These are phyloP conservation scores for Heliothis peltigera DNA, from an alignment of 2,888 invertebrate genomes.

Conservation along the genomic window DNA sequence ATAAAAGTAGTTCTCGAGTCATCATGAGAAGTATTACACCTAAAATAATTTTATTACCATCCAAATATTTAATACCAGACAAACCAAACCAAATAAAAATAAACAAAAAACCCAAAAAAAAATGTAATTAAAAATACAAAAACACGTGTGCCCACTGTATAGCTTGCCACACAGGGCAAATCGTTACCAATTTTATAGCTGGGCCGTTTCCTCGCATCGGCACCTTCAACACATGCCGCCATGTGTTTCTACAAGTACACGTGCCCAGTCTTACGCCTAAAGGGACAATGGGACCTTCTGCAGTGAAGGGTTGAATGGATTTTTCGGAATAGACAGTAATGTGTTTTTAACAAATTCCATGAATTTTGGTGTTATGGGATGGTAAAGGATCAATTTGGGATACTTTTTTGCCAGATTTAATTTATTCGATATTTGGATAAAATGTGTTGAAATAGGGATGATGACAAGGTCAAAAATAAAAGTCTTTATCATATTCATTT, in stretches of 20 bases:
- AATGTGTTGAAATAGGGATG: no score
- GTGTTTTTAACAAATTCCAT: not conserved
- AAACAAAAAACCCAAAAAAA: not conserved
- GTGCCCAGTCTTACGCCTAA: slow-evolving; percentile 50
- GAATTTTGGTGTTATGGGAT: not conserved
- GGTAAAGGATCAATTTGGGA: not conserved
- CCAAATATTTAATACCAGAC: not conserved
- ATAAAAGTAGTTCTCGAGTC: no score
- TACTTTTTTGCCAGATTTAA: no score
- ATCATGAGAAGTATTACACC: not conserved
- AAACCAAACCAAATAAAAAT: not conserved
- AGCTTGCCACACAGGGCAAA: slow-evolving; percentile 51
- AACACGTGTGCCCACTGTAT: slow-evolving; percentile 47
- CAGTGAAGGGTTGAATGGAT: slow-evolving; percentile 43
- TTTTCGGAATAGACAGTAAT: slow-evolving; percentile 20
- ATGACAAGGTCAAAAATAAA: no score
- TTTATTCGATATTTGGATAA: no score
- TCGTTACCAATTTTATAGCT: slow-evolving; percentile 75
- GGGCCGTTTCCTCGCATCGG: slow-evolving; percentile 68
- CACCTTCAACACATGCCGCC: slow-evolving; percentile 70
- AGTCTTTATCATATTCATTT: no score
- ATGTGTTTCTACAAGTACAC: slow-evolving; percentile 37
- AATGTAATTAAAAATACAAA: slow-evolving; percentile 4
- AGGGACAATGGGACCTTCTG: slow-evolving; percentile 47
- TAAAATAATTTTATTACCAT: not conserved